These are phyloP conservation scores for Sceloporus undulatus DNA, from an alignment of 2,113 vertebrate species.

Conservation along the genomic window DNA sequence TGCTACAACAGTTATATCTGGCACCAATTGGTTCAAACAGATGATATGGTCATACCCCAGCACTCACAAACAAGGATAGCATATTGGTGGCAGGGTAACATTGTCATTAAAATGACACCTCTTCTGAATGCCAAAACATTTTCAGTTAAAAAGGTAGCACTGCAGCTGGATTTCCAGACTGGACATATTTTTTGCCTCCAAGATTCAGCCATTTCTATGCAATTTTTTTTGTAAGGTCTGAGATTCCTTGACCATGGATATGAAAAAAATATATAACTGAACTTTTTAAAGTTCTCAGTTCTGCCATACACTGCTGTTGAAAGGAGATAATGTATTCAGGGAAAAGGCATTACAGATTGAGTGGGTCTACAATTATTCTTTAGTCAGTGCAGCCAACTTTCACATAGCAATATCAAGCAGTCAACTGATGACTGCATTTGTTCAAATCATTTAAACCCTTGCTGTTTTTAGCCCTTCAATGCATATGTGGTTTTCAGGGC, in stretches of 20 bases:
- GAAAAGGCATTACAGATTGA: background rate
- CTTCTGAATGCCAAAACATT: background rate
- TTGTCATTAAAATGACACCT: background rate
- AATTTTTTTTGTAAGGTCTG: background rate
- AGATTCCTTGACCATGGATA: background rate
- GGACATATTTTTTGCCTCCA: no score
- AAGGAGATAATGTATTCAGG: background rate
- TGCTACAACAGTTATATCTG: background rate
- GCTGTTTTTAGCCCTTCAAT: no score
- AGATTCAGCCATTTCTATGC: no score
- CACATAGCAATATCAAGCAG: background rate
- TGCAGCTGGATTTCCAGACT: background rate
- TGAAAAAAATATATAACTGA: background rate
- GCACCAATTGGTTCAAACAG: background rate
- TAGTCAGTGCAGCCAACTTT: background rate
- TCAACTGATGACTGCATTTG: conserved; percentile 37
- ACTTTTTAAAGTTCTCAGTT: background rate
- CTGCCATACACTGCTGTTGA: background rate
- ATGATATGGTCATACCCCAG: background rate
- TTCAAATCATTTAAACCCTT: conserved; percentile 50
- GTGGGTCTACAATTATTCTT: background rate
- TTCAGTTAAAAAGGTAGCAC: background rate
- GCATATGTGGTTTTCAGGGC: background rate
- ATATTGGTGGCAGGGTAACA: background rate
- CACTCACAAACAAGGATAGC: background rate